Percentiles rank a stretch among this genome's conserved stretches.
Conservation (phyloP, 2,888 invertebrate species). For the Aphodius sticticus region DNA sequence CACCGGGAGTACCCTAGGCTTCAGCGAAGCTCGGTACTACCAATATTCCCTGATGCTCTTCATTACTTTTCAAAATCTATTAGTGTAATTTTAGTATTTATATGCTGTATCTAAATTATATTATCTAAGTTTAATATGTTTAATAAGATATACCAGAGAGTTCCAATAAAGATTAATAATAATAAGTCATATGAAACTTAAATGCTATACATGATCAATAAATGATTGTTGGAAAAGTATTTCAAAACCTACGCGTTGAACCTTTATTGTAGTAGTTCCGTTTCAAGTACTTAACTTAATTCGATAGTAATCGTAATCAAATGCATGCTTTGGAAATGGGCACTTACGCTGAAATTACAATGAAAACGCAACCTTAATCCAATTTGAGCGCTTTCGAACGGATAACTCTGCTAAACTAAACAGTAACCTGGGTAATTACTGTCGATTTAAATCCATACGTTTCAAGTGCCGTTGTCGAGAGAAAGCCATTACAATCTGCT, state of each 20-base stretch:
- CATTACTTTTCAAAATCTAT: no score
- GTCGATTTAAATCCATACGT: not conserved
- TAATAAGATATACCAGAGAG: no score
- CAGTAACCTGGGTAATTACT: not conserved
- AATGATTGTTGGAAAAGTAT: no score
- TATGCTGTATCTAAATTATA: no score
- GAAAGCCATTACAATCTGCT: not conserved
- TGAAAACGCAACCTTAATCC: not conserved
- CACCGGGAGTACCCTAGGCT: no score
- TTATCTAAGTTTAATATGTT: no score
- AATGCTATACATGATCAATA: no score
- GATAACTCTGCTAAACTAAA: not conserved
- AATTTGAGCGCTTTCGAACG: not conserved
- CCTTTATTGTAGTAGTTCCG: not conserved
- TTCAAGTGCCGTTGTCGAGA: not conserved
- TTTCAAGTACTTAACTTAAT: not conserved
- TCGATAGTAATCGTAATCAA: not conserved
- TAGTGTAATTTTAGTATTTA: no score
- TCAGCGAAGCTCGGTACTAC: no score
- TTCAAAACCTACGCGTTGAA: not conserved
- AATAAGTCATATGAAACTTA: no score
- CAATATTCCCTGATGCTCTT: no score
- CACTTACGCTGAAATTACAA: not conserved
- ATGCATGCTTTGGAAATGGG: not conserved
- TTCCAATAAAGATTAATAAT: no score